phyloP scores from a whole-genome alignment of 1,140 invertebrate genomes.

The Kradibia gibbosae region DNA sequence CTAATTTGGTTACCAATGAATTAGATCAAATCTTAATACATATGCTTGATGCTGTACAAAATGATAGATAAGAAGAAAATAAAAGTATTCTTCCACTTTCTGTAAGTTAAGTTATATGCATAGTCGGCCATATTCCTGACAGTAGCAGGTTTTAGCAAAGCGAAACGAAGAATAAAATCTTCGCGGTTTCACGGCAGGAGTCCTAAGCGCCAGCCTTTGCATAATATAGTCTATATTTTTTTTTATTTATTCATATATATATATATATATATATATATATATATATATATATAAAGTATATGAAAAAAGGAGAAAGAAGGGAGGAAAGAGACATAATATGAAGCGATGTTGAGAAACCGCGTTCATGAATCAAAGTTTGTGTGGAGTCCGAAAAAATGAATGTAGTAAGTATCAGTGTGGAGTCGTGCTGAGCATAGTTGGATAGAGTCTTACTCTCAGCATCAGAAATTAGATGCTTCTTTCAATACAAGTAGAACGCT shows the following conservation, averaged over 20 bases:
- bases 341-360: neutral
- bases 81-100: neutral
- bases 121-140: neutral
- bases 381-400: neutral
- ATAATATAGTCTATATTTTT: conserved; percentile 24
- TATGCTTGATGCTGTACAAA: neutral
- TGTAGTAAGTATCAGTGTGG: neutral
- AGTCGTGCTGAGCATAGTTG: conserved; percentile 26
- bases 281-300: neutral
- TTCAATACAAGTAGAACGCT: neutral
- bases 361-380: conserved; percentile 19
- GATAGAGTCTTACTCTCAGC: neutral
- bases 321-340: neutral
- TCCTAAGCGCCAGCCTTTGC: conserved; percentile 19
- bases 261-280: no score
- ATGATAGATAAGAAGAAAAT: neutral
- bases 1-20: no score
- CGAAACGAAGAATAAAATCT: neutral
- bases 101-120: neutral
- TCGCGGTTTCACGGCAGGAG: neutral
- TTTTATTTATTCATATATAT: no score
- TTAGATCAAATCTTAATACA: no score
- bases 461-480: conserved; percentile 29
- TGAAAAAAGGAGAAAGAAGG: neutral
- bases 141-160: conserved; percentile 12